Base-by-base conservation (phyloP, 2,888 invertebrate genomes). In the Hyposoter dolosus region DNA sequence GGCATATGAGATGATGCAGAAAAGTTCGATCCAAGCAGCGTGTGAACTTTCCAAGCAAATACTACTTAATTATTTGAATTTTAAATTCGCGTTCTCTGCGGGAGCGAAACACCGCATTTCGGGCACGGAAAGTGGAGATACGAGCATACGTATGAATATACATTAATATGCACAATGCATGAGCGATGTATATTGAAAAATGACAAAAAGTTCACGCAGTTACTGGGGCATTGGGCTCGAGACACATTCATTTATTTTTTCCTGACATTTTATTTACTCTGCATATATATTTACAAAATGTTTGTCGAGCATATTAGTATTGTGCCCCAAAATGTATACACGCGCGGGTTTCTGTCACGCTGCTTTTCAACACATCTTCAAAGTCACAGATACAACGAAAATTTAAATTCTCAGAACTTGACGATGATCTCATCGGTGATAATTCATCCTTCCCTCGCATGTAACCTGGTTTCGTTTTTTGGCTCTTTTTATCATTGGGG, bases 141-240 rank as follows among this genome's bases (percentile, higher is more conserved):
- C 17, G 23, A 77, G 77, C 60, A 45, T 28, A 47, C 32, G 56
- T 17, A 35, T 45, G 65, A 9, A 32, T 50, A 45, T 66, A 66
- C 17, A 32, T 65, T 35, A 10, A 56, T 12, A 63, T n/a, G 23
- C n/a, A 32, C 7, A 10, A 19, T 15, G 28, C 69, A 71, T 72
- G 23, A 43, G 69, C 43, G 45, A n/a, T 28, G 35, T 60, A 50
- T 66, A 53, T 35, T 40, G 15, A 40, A 12, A 53, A 9, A 35
- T 78, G 81, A 72, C 86, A 82, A 87, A 88, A 87, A 86, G 89
- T 87, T 88, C 89, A 86, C 90, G 86, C 92, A 89, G 92, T 92
- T 92, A 92, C 90, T 92, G 89, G 92, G 92, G 92, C 92, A 92
- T 91, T 92, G 89, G 92, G 92, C 89, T 90, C 86, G 50, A 35